phyloP scores from a whole-genome alignment of 1,140 invertebrate species.

The Bicyclus anynana region DNA sequence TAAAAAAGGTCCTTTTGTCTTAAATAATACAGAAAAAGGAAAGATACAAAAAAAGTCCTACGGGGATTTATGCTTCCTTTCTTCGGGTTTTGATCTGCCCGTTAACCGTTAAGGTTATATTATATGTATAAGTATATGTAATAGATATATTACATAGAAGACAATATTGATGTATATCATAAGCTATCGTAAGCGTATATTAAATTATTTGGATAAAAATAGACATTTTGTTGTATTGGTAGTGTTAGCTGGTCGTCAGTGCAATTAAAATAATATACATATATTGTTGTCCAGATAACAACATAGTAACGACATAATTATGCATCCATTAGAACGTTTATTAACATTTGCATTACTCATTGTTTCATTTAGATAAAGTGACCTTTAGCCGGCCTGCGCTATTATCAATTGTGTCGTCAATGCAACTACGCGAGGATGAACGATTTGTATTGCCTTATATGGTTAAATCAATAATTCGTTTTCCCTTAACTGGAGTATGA shows the following conservation, averaged over 20 bases:
- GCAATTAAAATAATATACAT: neutral
- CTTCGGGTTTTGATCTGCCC: too few species aligned
- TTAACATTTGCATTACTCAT: constrained; percentile 27
- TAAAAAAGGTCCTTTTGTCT: too few species aligned
- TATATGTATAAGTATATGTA: too few species aligned
- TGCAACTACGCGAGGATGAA: constrained; percentile 20
- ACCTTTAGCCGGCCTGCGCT: constrained; percentile 32
- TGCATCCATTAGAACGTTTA: constrained; percentile 12
- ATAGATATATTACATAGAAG: too few species aligned
- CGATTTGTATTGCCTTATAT: constrained; percentile 25
- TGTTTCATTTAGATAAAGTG: constrained; percentile 34
- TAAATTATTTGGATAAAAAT: neutral
- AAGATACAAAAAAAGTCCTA: too few species aligned
- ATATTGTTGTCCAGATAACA: neutral
- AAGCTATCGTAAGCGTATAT: too few species aligned
- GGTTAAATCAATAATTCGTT: constrained; percentile 23
- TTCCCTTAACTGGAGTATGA: constrained; percentile 12
- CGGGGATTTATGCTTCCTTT: too few species aligned
- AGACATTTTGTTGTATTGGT: neutral
- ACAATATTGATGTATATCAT: too few species aligned
- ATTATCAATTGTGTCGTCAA: constrained; percentile 31
- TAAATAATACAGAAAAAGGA: too few species aligned
- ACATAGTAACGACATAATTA: neutral
- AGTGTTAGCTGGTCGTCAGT: neutral
- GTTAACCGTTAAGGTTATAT: too few species aligned